Base-by-base conservation (phyloP, 2,113 vertebrate species). In the Motacilla tschutschensis region DNA sequence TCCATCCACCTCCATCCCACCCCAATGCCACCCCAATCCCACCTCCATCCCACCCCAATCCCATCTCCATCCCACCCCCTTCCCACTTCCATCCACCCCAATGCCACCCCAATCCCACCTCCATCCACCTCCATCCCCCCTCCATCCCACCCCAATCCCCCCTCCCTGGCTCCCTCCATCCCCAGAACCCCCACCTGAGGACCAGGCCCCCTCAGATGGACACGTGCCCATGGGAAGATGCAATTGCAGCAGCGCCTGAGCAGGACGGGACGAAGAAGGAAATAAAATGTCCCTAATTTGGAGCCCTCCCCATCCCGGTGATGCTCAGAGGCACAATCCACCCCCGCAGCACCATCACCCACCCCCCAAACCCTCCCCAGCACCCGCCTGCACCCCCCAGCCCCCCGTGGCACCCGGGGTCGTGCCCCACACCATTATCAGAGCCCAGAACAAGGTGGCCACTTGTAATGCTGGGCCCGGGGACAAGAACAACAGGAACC, bases 401-500 rank as follows among this genome's bases (percentile, higher is more conserved):
- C 58, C 59, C 77, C 91, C 20, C 6, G 6, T 28, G 13, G 40
- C 72, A 79, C 84, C 65, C 25, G 35, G 22, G 40, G 75, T 62
- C 14, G 69, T 31, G 82, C 92, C 87, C 69, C 81, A 36, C 57
- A 8, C 76, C 33, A 13, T 60, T 58, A 75, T 88, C 83, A 84
- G 19, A 51, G 31, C 18, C 77, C 48, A 74, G 5, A 69, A 84
- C 72, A 83, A 94, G 87, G 47, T 17, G 88, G 64, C 79, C 85
- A 69, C 93, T 95, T 55, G 96, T 81, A 92, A 96, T 92, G 96
- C 86, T 95, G 96, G 97, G 97, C 96, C 64, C 59, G 1, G 92
- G 67, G 88, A 96, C 96, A 97, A 97, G 95, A 96, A 95, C 64
- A 97, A 95, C 96, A 96, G 53, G 82, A 89, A 84, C 66, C 86